Evolutionary conservation across 2,888 invertebrate species (phyloP).

Genomic region (Leucophenga montana): DNA sequence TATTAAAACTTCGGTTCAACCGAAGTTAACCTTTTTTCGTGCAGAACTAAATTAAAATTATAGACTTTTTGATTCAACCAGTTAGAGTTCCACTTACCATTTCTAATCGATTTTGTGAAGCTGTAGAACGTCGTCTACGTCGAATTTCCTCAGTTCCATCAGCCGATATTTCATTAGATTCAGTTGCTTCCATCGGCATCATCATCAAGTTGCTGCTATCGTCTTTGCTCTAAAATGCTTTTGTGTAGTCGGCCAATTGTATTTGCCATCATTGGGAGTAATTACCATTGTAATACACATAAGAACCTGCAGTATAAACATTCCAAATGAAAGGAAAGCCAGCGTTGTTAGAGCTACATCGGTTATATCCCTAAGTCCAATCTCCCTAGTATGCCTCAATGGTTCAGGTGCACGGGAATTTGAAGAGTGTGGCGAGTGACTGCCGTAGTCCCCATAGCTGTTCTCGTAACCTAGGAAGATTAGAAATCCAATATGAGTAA

Average conservation of each 20-base stretch:
- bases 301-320: slow-evolving; percentile 85
- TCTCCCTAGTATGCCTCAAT: slow-evolving; percentile 72
- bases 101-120: neutral
- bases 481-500: neutral
- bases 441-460: slow-evolving; percentile 43
- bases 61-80: no score
- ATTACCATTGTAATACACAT: slow-evolving; percentile 79
- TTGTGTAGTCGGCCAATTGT: neutral
- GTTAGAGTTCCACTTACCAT: neutral
- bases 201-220: slow-evolving; percentile 70
- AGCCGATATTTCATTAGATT: slow-evolving; percentile 37
- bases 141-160: slow-evolving; percentile 60
- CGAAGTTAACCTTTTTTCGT: no score
- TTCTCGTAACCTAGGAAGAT: slow-evolving; percentile 54
- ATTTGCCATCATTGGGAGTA: no score
- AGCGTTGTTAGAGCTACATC: slow-evolving; percentile 87
- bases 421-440: slow-evolving; percentile 35
- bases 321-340: slow-evolving; percentile 86
- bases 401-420: slow-evolving; percentile 34
- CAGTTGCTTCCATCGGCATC: slow-evolving; percentile 70
- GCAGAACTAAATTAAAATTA: no score
- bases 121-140: slow-evolving; percentile 49
- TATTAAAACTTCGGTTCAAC: no score
- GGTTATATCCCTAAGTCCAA: slow-evolving; percentile 81
- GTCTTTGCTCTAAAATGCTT: slow-evolving; percentile 52